Conservation (phyloP, 2,113 vertebrate genomes). For the Bagarius yarrelli region DNA sequence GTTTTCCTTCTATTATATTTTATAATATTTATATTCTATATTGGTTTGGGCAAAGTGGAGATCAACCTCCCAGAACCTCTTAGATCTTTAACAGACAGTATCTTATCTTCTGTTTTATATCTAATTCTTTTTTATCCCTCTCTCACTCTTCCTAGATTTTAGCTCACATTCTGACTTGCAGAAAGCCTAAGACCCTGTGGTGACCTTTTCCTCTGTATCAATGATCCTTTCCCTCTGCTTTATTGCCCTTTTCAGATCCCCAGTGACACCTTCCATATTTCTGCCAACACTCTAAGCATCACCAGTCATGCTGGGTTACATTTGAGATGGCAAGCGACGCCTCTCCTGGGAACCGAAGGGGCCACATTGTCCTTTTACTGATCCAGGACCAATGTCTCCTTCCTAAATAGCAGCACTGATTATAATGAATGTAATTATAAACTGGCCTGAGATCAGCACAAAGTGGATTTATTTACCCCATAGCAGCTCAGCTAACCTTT, state of each 20-base stretch:
- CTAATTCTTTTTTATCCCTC: not conserved
- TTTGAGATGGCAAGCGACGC: conserved; percentile 58
- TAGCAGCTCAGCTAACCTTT: conserved; percentile 60
- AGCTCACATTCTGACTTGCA: not conserved
- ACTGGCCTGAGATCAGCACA: conserved; percentile 19
- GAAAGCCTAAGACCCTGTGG: conserved; percentile 35
- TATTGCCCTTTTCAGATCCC: conserved; percentile 45
- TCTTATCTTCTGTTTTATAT: not conserved
- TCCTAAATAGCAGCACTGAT: not conserved
- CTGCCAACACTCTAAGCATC: conserved; percentile 52
- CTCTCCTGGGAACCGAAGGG: conserved; percentile 48
- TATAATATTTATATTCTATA: not conserved
- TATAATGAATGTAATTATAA: not conserved
- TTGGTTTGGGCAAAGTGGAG: not conserved
- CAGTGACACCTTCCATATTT: conserved; percentile 59
- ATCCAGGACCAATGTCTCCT: conserved; percentile 5
- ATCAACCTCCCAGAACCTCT: not conserved
- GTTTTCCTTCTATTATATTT: not conserved
- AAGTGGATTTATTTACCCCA: not conserved
- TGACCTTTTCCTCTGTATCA: conserved; percentile 46
- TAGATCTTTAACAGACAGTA: conserved; percentile 1
- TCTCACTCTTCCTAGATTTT: conserved; percentile 1
- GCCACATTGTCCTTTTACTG: conserved; percentile 4
- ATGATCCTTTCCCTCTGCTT: conserved; percentile 50
- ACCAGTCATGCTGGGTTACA: conserved; percentile 58